These are phyloP conservation scores for Zaprionus obscuricornis DNA, from an alignment of 2,888 invertebrate genomes.

Conservation along the genomic window DNA sequence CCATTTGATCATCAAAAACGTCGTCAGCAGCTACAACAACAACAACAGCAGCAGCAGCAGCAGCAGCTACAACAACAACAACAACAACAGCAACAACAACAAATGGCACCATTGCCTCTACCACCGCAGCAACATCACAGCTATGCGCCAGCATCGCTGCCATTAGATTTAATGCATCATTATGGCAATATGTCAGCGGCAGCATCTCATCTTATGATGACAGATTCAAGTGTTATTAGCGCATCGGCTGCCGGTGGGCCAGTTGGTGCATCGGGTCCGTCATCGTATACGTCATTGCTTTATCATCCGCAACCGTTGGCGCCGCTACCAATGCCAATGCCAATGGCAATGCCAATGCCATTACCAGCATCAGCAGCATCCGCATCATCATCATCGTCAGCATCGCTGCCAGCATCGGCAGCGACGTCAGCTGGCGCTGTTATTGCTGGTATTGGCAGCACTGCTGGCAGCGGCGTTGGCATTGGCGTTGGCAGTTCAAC, in stretches of 20 bases:
- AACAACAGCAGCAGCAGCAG: slow-evolving; percentile 43
- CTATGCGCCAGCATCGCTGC: slow-evolving; percentile 82
- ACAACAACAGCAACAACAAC: slow-evolving; percentile 36
- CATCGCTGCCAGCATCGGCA: slow-evolving; percentile 48
- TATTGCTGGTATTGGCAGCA: slow-evolving; percentile 42
- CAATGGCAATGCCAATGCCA: slow-evolving; percentile 42
- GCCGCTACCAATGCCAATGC: slow-evolving; percentile 53
- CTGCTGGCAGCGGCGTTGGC: slow-evolving; percentile 9
- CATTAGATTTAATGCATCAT: slow-evolving; percentile 78
- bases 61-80: slow-evolving; percentile 47
- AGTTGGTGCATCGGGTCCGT: slow-evolving; percentile 55
- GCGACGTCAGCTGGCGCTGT: slow-evolving; percentile 30
- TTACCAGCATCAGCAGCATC: slow-evolving; percentile 3
- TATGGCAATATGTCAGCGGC: slow-evolving; percentile 76
- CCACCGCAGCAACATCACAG: slow-evolving; percentile 68
- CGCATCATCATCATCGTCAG: slow-evolving; percentile 46
- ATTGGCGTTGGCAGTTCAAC: slow-evolving; percentile 46
- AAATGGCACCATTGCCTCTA: slow-evolving; percentile 34
- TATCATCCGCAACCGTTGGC: slow-evolving; percentile 67
- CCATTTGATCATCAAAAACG: slow-evolving; percentile 29
- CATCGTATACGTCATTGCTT: slow-evolving; percentile 64
- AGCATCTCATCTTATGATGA: slow-evolving; percentile 82
- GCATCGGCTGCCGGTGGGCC: slow-evolving; percentile 78
- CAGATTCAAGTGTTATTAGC: slow-evolving; percentile 82
- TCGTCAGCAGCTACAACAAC: slow-evolving; percentile 45